Evolutionary conservation across 2,113 vertebrate species (phyloP), one percentile per base, ranked within the genome.

Genomic region (Gavialis gangeticus): DNA sequence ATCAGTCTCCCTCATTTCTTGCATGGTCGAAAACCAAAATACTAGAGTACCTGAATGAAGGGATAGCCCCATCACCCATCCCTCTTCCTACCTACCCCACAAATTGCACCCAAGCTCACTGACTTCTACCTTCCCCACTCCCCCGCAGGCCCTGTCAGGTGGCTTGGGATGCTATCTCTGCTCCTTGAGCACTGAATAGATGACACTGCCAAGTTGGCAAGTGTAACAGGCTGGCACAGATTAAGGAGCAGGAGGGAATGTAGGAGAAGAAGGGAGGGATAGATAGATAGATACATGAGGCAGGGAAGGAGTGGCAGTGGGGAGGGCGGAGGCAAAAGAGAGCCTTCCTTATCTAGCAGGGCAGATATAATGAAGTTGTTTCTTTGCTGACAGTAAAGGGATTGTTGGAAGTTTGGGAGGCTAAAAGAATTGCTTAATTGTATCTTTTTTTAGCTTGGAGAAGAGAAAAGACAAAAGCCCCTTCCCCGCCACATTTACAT

Each of bases 331-430:
- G 55, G 75, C 59, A 87, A n/a, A 66, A 81, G 87, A 58, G 88
- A 11, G 82, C 67, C 75, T 18, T 75, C 91, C 67, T 91, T 67
- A 81, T 88, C 93, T 83, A 71, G 30, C 85, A 89, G 13, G 92
- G 89, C 92, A 25, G 85, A 91, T 63, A 87, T 78, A 93, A 94
- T 7, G 94, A 88, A 95, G 59, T 71, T 27, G 87, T 90, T 92
- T 57, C 85, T 18, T 77, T 11, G 5, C 88, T 75, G 87, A 64
- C 89, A 80, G 90, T n/a, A 54, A 82, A 64, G 84, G 73, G 59
- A 69, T 81, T 88, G 67, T 83, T 93, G 94, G 83, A 89, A 82
- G 78, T 57, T 94, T 93, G 67, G 66, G 87, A 87, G 84, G 85
- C 76, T 87, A 7, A 67, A 92, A 94, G 87, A 91, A 91, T 82